Percentiles rank a stretch among this genome's conserved stretches.
phyloP scores from a whole-genome alignment of 2,113 vertebrate species.

The Pelusios castaneus region DNA sequence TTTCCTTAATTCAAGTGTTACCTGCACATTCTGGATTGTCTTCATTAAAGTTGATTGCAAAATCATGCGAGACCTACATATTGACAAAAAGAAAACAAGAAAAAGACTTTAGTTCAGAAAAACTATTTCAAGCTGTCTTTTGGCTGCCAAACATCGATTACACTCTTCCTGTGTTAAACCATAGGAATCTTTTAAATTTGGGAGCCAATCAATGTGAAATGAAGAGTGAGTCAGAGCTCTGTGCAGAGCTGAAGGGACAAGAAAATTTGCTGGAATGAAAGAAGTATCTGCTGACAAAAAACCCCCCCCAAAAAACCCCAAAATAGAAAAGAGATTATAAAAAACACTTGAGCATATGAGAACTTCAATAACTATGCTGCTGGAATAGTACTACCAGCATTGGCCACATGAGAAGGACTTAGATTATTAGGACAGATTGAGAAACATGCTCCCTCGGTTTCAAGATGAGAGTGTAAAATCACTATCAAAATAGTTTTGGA shows the following conservation, averaged over 20 bases:
- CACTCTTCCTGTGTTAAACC: constrained; percentile 44
- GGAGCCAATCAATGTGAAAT: constrained; percentile 37
- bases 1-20: constrained; percentile 58
- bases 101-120: constrained; percentile 55
- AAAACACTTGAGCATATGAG: background rate
- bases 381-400: background rate
- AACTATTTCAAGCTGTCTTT: constrained; percentile 14
- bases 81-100: constrained; percentile 41
- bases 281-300: constrained; percentile 14
- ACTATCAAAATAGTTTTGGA: background rate
- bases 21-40: constrained; percentile 98
- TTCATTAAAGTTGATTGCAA: constrained; percentile 98
- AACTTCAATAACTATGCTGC: background rate
- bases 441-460: background rate
- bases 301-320: no score
- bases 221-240: constrained; percentile 30
- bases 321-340: background rate
- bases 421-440: background rate
- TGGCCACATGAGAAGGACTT: background rate
- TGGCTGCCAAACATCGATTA: constrained; percentile 39
- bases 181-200: constrained; percentile 48
- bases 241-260: constrained; percentile 22
- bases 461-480: background rate
- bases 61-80: constrained; percentile 94
- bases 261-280: constrained; percentile 50